A percentile compares a stretch with the other conserved stretches of the same genome.
Conservation (phyloP, 2,113 vertebrate genomes). For the Atherinomorus stipes region DNA sequence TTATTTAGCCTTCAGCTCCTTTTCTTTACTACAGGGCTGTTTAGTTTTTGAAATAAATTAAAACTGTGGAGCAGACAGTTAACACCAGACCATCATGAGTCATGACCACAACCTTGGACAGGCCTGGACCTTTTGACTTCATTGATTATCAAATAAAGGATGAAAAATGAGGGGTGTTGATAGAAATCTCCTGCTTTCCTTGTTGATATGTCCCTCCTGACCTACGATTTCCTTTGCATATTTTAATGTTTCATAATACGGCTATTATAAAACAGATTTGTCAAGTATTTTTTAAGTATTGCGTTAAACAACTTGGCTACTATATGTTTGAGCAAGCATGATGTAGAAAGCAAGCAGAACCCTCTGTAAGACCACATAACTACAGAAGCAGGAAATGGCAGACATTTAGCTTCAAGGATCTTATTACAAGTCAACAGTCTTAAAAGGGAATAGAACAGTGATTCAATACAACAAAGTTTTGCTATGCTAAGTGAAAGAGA, state of each 20-base stretch:
- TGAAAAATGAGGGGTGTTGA: neutral
- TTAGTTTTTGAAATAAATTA: constrained; percentile 53
- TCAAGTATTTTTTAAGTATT: neutral
- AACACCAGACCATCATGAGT: constrained; percentile 18
- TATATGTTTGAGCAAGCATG: constrained; percentile 15
- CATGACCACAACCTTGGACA: constrained; percentile 13
- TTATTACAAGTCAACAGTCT: constrained; percentile 24
- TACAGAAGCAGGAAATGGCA: constrained; percentile 22
- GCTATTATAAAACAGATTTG: neutral
- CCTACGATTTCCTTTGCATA: constrained; percentile 3
- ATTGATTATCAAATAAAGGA: constrained; percentile 31
- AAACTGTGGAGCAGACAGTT: constrained; percentile 53
- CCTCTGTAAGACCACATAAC: constrained; percentile 14
- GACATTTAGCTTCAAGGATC: constrained; percentile 21
- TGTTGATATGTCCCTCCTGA: neutral
- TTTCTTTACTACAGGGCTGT: constrained; percentile 40
- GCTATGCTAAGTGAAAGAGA: too few relatives aligned
- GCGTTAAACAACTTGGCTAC: constrained; percentile 13
- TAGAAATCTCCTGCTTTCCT: neutral
- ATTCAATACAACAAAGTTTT: too few relatives aligned
- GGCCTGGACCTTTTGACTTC: constrained; percentile 25
- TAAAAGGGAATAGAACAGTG: neutral
- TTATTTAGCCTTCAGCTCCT: constrained; percentile 12
- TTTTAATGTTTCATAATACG: neutral
- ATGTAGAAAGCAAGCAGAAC: constrained; percentile 4